A percentile compares a stretch with the other conserved stretches of the same genome.
phyloP scores from a whole-genome alignment of 37 sponge, comb jelly and placozoan species.

The Agelas oroides region DNA sequence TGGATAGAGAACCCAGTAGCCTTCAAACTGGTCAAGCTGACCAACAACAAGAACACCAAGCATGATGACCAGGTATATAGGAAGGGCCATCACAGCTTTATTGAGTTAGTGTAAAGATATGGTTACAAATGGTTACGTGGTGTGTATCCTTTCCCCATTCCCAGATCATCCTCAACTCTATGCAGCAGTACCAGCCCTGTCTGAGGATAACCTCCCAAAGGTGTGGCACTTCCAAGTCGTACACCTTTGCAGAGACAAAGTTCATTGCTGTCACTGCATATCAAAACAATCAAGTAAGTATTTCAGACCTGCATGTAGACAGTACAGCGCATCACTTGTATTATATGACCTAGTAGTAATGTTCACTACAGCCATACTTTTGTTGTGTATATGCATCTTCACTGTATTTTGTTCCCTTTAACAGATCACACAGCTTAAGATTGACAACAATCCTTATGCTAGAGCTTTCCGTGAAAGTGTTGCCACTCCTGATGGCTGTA shows the following conservation, averaged over 20 bases:
- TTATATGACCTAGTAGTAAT: no score
- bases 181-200: constrained; percentile 80
- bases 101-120: background rate
- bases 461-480: constrained; percentile 69
- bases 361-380: no score
- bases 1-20: constrained; percentile 70
- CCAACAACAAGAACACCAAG: constrained; percentile 70
- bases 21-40: constrained; percentile 84
- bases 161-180: constrained; percentile 83
- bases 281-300: constrained; percentile 69
- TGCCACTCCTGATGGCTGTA: constrained; percentile 5
- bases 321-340: background rate
- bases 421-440: constrained; percentile 78
- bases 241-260: constrained; percentile 69
- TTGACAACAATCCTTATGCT: constrained; percentile 77
- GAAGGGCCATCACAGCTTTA: background rate
- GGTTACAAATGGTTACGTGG: background rate
- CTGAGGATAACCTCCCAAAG: constrained; percentile 41
- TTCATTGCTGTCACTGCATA: constrained; percentile 90
- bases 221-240: constrained; percentile 12
- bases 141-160: background rate
- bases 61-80: constrained; percentile 49
- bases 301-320: background rate
- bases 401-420: background rate
- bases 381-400: no score